These are phyloP conservation scores for Sthenelais limicola DNA, from an alignment of 2,888 invertebrate genomes.

Conservation along the genomic window DNA sequence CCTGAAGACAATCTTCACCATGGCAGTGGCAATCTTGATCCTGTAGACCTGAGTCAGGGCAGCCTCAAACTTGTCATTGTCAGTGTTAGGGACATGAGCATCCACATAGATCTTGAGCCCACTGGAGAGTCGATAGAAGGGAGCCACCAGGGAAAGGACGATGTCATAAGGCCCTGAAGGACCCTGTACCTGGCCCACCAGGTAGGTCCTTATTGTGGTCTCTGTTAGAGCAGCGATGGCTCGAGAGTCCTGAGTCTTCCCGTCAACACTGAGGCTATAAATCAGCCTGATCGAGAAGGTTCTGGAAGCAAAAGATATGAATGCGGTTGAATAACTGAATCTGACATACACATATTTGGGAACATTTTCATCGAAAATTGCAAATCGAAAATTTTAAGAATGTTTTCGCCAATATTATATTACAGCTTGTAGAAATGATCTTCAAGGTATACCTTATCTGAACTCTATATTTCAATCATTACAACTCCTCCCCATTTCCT, in stretches of 20 bases:
- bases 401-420: too few species aligned
- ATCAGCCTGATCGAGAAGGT: background rate
- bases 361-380: too few species aligned
- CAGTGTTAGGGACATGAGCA: background rate
- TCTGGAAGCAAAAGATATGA: background rate
- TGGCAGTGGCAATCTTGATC: background rate
- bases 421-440: too few species aligned
- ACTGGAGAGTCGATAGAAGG: background rate
- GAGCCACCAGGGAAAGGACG: background rate
- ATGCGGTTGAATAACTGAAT: too few species aligned
- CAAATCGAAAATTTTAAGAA: too few species aligned
- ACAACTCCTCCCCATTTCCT: too few species aligned
- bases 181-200: background rate
- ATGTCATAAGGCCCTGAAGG: background rate
- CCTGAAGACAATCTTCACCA: constrained; percentile 18
- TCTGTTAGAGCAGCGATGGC: background rate
- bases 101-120: constrained; percentile 4
- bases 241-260: background rate
- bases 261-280: background rate
- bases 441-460: too few species aligned
- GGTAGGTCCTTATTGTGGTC: constrained; percentile 1
- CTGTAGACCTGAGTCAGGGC: background rate
- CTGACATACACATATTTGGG: too few species aligned
- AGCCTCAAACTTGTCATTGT: constrained; percentile 11
- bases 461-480: too few species aligned